These are phyloP conservation scores for Thoracochromis brauschi DNA, from an alignment of 2,113 vertebrate genomes.

Conservation along the genomic window DNA sequence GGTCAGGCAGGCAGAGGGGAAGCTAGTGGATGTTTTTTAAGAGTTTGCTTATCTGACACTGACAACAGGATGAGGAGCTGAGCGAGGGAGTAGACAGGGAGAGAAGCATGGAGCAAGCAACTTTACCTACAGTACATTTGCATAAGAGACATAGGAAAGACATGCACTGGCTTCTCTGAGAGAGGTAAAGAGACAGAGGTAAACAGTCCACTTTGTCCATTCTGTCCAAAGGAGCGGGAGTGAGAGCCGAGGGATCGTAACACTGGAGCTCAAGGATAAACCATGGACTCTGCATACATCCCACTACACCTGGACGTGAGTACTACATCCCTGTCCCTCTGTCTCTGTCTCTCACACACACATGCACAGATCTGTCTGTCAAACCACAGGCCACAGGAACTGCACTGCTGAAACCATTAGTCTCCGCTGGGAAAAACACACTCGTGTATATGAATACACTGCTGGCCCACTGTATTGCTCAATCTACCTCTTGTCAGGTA, in stretches of 20 bases:
- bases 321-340: constrained; percentile 38
- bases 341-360: not conserved
- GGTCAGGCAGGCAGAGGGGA: constrained; percentile 53
- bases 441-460: constrained; percentile 1
- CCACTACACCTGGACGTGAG: constrained; percentile 75
- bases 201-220: constrained; percentile 41
- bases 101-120: constrained; percentile 47
- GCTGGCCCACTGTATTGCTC: constrained; percentile 36
- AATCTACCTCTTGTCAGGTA: constrained; percentile 45
- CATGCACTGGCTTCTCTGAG: constrained; percentile 26
- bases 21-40: constrained; percentile 57
- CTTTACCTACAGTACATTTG: not conserved
- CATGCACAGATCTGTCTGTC: constrained; percentile 21
- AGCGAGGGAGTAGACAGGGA: constrained; percentile 22
- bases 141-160: constrained; percentile 21
- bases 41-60: constrained; percentile 62
- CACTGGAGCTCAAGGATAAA: constrained; percentile 78
- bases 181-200: constrained; percentile 9
- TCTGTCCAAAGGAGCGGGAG: constrained; percentile 60
- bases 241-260: constrained; percentile 71
- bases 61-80: constrained; percentile 69
- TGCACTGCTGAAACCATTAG: constrained; percentile 65
- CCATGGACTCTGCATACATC: constrained; percentile 78
- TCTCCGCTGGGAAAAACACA: constrained; percentile 43
- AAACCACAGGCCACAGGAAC: constrained; percentile 50